These are phyloP conservation scores for Meandrusa payeni DNA, from an alignment of 2,888 invertebrate genomes.

Conservation along the genomic window DNA sequence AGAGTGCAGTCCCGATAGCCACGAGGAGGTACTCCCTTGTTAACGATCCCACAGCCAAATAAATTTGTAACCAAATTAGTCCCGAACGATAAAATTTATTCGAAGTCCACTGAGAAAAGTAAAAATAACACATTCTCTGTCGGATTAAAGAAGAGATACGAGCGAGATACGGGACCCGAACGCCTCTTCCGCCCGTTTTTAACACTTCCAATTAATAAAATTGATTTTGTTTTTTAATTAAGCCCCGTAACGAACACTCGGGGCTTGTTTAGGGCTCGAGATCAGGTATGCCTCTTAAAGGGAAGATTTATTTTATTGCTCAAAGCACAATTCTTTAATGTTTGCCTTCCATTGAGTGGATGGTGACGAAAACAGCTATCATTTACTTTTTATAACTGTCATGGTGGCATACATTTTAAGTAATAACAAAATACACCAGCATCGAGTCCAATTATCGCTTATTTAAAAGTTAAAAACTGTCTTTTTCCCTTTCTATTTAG, in stretches of 20 bases:
- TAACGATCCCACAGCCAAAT: slow-evolving; percentile 78
- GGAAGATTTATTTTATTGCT: slow-evolving; percentile 77
- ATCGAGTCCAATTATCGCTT: too few species aligned
- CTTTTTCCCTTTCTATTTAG: too few species aligned
- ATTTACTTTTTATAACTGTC: slow-evolving; percentile 48
- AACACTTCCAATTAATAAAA: slow-evolving; percentile 81
- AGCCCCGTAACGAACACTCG: slow-evolving; percentile 69
- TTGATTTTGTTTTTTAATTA: slow-evolving; percentile 81
- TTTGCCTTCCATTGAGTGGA: slow-evolving; percentile 46
- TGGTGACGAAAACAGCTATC: slow-evolving; percentile 49
- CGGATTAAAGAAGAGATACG: slow-evolving; percentile 80
- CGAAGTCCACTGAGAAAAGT: slow-evolving; percentile 77
- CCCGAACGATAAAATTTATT: slow-evolving; percentile 79
- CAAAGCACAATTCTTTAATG: slow-evolving; percentile 65
- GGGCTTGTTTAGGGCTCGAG: slow-evolving; percentile 64
- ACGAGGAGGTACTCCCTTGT: slow-evolving; percentile 74
- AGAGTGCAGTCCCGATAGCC: slow-evolving; percentile 73
- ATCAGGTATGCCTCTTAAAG: slow-evolving; percentile 73
- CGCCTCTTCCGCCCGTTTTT: slow-evolving; percentile 78
- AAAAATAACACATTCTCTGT: slow-evolving; percentile 80
- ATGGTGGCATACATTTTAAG: neutral
- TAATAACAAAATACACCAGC: neutral
- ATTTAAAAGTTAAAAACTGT: too few species aligned
- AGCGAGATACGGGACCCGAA: slow-evolving; percentile 65
- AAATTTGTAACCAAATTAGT: slow-evolving; percentile 82